Evolutionary conservation across 2,888 invertebrate genomes (phyloP).

Genomic region (Patella depressa): DNA sequence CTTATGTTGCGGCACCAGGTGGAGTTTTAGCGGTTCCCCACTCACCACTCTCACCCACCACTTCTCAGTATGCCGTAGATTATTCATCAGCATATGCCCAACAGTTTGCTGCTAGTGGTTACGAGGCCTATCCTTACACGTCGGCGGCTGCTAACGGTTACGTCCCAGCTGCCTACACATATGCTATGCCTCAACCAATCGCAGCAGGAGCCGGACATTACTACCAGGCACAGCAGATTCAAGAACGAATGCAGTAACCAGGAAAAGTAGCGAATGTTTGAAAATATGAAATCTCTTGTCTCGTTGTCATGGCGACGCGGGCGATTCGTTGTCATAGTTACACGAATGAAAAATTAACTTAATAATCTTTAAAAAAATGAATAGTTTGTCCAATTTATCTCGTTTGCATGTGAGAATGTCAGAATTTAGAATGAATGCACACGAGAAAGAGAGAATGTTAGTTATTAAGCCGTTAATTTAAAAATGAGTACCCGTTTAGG

Average conservation of each 20-base stretch:
- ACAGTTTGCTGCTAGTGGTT: constrained; percentile 48
- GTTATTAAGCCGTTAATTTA: too few species aligned
- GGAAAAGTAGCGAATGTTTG: neutral
- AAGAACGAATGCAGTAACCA: constrained; percentile 60
- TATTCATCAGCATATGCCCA: constrained; percentile 54
- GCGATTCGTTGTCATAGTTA: too few species aligned
- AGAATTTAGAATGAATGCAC: too few species aligned
- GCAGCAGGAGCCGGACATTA: constrained; percentile 52
- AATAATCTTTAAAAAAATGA: too few species aligned
- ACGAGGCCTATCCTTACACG: constrained; percentile 57
- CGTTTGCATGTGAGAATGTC: too few species aligned
- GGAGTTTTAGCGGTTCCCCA: constrained; percentile 36
- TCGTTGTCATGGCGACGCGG: constrained; percentile 2
- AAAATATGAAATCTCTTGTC: constrained; percentile 1
- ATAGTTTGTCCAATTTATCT: too few species aligned
- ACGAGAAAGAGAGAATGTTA: too few species aligned
- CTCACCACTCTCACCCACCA: constrained; percentile 46
- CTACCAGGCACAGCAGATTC: constrained; percentile 62
- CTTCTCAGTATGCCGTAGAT: constrained; percentile 53
- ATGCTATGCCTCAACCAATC: constrained; percentile 57
- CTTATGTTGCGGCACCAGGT: constrained; percentile 51
- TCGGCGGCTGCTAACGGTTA: constrained; percentile 49
- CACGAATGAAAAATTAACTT: too few species aligned
- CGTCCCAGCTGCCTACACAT: constrained; percentile 57
- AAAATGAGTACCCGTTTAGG: too few species aligned